Evolutionary conservation across 2,888 invertebrate species (phyloP).

Genomic region (Balanococcus diminutus): DNA sequence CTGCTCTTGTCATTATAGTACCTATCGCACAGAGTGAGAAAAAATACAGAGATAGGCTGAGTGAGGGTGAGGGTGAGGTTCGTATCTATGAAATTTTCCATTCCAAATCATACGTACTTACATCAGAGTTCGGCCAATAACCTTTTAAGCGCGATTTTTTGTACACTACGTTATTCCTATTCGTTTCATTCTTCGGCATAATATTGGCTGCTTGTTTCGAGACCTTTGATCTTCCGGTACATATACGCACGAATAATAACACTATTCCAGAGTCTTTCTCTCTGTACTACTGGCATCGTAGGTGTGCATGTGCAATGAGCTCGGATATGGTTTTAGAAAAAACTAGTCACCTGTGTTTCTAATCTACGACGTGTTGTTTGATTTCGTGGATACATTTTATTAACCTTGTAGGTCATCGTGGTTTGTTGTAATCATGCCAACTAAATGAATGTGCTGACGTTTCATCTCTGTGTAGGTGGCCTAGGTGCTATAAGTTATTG

Average conservation of each 20-base stretch:
- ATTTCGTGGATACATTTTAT: background rate
- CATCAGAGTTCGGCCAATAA: background rate
- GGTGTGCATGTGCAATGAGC: too few relatives aligned
- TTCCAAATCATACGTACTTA: background rate
- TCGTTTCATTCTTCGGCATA: background rate
- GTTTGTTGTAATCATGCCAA: background rate
- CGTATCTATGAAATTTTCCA: background rate
- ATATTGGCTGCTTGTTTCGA: background rate
- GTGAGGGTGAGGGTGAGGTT: background rate
- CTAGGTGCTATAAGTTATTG: too few relatives aligned
- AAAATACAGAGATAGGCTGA: background rate
- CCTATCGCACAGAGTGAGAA: too few relatives aligned
- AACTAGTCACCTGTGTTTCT: background rate
- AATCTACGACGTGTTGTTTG: background rate
- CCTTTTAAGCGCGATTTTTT: background rate
- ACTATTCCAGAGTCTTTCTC: background rate
- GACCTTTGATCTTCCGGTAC: slow-evolving; percentile 26
- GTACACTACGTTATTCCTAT: background rate
- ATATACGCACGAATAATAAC: background rate
- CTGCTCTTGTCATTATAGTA: background rate
- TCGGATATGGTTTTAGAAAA: background rate
- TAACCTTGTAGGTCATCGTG: background rate
- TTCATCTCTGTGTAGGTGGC: too few relatives aligned
- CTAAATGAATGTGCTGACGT: too few relatives aligned
- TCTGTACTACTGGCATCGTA: background rate